These are phyloP conservation scores for Bungarus multicinctus DNA, from an alignment of 2,113 vertebrate species.

Conservation along the genomic window DNA sequence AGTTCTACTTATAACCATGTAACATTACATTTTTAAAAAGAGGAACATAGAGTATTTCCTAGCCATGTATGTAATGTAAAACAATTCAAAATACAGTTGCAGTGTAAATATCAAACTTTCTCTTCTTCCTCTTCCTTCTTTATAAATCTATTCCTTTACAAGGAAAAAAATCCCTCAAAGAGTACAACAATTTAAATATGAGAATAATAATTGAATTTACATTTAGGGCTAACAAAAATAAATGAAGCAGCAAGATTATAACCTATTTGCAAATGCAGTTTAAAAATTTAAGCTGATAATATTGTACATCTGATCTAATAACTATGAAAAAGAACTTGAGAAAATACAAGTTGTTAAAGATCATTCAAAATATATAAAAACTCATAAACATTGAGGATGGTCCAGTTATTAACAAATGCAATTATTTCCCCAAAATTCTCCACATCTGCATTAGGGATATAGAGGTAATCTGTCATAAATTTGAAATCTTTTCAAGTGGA, in stretches of 20 bases:
- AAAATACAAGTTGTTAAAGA: not conserved
- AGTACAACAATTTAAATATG: not conserved
- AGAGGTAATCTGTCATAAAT: not conserved
- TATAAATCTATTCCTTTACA: not conserved
- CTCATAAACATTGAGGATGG: not conserved
- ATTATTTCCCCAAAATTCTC: not conserved
- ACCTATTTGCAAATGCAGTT: not conserved
- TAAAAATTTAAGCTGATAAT: not conserved
- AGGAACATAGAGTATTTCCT: not conserved
- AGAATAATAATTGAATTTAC: not conserved
- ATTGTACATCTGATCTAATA: not conserved
- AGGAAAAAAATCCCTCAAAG: not conserved
- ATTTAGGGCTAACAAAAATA: not conserved
- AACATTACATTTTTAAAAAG: not conserved
- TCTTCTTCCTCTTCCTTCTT: not conserved
- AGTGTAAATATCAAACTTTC: not conserved
- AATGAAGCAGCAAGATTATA: not conserved
- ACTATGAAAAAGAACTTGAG: not conserved
- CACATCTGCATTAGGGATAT: not conserved
- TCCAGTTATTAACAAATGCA: not conserved
- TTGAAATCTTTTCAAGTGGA: not conserved
- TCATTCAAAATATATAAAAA: not conserved
- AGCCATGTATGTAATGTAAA: not conserved
- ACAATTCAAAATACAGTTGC: not conserved
- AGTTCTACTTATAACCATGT: not conserved